A percentile compares a stretch with the other conserved stretches of the same genome.
Conservation (phyloP, 1,140 invertebrate genomes). For the Harlomillsia oculata region DNA sequence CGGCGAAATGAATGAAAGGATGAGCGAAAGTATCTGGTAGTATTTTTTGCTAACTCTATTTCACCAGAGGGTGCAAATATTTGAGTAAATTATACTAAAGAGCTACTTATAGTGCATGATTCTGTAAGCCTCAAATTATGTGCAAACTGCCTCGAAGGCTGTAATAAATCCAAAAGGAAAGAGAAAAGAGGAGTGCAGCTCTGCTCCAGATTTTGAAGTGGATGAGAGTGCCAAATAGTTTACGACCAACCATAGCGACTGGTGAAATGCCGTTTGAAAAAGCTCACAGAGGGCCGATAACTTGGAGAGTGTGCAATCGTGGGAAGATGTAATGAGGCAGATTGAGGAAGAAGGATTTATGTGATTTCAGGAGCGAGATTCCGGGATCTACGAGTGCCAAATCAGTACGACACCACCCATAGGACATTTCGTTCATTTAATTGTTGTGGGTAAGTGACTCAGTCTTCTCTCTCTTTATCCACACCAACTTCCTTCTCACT, state of each 20-base stretch:
- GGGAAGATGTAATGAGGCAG: slow-evolving; percentile 8
- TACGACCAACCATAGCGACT: not conserved
- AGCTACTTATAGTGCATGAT: too few relatives aligned
- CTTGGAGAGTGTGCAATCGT: not conserved
- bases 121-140: too few relatives aligned
- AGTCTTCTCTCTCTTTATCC: not conserved
- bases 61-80: too few relatives aligned
- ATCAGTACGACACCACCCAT: slow-evolving; percentile 75
- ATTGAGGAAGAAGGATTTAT: slow-evolving; percentile 7
- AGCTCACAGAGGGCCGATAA: slow-evolving; percentile 11
- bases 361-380: slow-evolving; percentile 52
- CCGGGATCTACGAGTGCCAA: slow-evolving; percentile 75
- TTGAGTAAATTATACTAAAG: too few relatives aligned
- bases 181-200: too few relatives aligned
- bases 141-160: too few relatives aligned
- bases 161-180: too few relatives aligned
- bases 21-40: too few relatives aligned
- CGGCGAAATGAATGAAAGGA: too few relatives aligned
- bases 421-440: slow-evolving; percentile 62
- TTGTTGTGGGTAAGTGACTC: slow-evolving; percentile 63
- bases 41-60: too few relatives aligned
- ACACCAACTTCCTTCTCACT: too few relatives aligned
- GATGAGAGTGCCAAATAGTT: slow-evolving; percentile 7
- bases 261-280: not conserved
- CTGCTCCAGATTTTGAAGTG: too few relatives aligned